These are phyloP conservation scores for Drosophila recens DNA, from an alignment of 2,888 invertebrate genomes.

Conservation along the genomic window DNA sequence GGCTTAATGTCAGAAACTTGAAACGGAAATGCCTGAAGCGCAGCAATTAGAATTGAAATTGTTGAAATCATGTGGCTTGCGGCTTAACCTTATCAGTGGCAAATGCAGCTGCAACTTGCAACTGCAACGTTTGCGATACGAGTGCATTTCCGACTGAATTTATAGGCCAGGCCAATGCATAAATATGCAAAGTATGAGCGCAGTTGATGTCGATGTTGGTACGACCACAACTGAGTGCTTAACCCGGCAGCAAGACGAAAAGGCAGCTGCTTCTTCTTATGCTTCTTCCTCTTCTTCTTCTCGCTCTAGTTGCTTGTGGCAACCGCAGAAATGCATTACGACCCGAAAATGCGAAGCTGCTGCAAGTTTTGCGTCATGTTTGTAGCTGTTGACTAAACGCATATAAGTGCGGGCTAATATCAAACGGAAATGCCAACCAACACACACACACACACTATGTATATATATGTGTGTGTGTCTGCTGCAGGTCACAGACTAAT, in stretches of 20 bases:
- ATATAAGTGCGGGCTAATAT: conserved; percentile 75
- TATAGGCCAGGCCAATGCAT: conserved; percentile 56
- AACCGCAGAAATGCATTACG: conserved; percentile 78
- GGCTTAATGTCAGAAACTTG: not conserved
- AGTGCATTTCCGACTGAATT: conserved; percentile 58
- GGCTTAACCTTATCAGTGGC: conserved; percentile 49
- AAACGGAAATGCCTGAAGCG: conserved; percentile 13
- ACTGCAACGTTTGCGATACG: conserved; percentile 30
- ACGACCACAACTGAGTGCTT: conserved; percentile 10
- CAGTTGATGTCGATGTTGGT: conserved; percentile 28
- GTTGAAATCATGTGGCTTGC: conserved; percentile 50
- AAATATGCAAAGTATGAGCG: conserved; percentile 71
- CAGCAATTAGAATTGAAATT: conserved; percentile 35
- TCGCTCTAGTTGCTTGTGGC: conserved; percentile 28
- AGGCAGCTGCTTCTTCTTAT: not conserved
- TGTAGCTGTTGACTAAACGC: conserved; percentile 74
- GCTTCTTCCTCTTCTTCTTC: not conserved
- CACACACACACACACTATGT: conserved; percentile 11
- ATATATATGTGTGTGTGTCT: conserved; percentile 14
- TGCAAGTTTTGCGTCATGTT: conserved; percentile 65
- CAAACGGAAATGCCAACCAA: conserved; percentile 75
- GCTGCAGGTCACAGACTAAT: conserved; percentile 64
- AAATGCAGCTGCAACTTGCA: conserved; percentile 1
- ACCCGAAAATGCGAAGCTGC: conserved; percentile 43
- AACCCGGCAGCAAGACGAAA: too few species aligned